Percentiles rank a stretch among this genome's conserved stretches.
phyloP scores from a whole-genome alignment of 2,113 vertebrate species.

The Euleptes europaea region DNA sequence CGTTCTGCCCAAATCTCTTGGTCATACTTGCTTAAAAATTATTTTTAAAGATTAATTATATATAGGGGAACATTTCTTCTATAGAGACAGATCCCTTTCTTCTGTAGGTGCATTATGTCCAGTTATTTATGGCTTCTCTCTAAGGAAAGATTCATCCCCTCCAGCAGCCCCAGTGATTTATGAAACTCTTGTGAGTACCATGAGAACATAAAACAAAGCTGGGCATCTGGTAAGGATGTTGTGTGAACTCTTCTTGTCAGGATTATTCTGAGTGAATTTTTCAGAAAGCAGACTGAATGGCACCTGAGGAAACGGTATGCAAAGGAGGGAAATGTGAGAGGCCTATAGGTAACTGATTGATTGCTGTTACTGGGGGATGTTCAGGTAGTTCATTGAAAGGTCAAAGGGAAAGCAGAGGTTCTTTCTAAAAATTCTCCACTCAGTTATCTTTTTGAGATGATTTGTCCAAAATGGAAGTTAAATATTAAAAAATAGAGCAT shows the following conservation, averaged over 20 bases:
- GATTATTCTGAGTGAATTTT: neutral
- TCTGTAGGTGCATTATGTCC: slow-evolving; percentile 12
- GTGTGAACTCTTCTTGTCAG: slow-evolving; percentile 1
- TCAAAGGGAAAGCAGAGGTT: neutral
- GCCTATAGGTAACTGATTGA: neutral
- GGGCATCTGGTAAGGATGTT: slow-evolving; percentile 12
- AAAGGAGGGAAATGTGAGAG: slow-evolving; percentile 10
- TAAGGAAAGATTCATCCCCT: neutral
- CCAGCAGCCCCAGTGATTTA: neutral
- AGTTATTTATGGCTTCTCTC: slow-evolving; percentile 33
- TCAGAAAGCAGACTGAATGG: slow-evolving; percentile 19
- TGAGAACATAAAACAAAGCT: slow-evolving; percentile 17
- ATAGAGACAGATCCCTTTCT: slow-evolving; percentile 24
- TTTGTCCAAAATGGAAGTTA: neutral
- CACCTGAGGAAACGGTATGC: neutral
- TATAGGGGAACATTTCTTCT: slow-evolving; percentile 13
- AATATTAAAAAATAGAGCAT: neutral
- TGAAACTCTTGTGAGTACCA: slow-evolving; percentile 15
- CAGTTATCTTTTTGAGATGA: neutral
- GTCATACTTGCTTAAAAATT: slow-evolving; percentile 27
- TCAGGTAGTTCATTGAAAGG: neutral
- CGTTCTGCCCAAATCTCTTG: neutral
- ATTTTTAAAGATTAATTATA: slow-evolving; percentile 23
- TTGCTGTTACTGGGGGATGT: neutral
- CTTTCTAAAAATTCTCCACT: neutral